These are phyloP conservation scores for Callocephalon fimbriatum DNA, from an alignment of 2,113 vertebrate species.

Conservation along the genomic window DNA sequence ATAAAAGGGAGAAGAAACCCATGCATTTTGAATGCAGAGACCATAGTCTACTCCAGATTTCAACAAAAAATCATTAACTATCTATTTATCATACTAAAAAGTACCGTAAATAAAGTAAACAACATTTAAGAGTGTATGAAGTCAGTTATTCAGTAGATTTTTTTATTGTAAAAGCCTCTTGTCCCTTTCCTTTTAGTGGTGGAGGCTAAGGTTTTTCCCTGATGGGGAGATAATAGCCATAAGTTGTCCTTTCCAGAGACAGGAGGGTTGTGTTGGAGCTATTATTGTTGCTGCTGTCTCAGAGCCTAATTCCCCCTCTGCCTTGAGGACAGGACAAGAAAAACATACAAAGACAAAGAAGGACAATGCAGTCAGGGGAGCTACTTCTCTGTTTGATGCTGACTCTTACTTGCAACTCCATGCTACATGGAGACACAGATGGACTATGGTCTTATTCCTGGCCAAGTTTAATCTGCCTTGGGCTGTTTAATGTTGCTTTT, in stretches of 20 bases:
- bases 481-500: background rate
- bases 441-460: background rate
- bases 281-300: background rate
- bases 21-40: background rate
- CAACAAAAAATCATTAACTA: background rate
- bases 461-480: background rate
- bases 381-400: background rate
- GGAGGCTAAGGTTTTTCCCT: background rate
- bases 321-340: background rate
- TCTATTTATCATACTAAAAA: background rate
- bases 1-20: background rate
- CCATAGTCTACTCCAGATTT: background rate
- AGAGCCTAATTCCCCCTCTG: background rate
- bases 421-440: background rate
- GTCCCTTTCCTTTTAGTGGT: background rate
- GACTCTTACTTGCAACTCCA: background rate
- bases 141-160: background rate
- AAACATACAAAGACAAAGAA: background rate
- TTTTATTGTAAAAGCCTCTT: background rate
- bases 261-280: background rate
- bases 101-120: background rate
- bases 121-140: background rate
- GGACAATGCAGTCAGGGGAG: background rate
- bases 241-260: background rate
- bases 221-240: background rate